These are phyloP conservation scores for Thera britannica DNA, from an alignment of 2,888 invertebrate species.

Conservation along the genomic window DNA sequence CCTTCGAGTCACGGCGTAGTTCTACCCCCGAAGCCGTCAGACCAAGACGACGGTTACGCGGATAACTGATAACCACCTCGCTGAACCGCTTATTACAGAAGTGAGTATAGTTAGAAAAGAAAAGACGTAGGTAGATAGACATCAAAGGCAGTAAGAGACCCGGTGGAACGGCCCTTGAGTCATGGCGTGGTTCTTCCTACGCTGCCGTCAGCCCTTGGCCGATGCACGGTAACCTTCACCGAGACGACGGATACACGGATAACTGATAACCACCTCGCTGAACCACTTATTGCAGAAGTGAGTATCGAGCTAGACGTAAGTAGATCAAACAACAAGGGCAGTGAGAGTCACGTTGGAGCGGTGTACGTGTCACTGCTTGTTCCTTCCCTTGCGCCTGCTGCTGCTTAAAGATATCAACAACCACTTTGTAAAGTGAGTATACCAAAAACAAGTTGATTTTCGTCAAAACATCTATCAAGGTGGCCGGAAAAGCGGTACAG, in stretches of 20 bases:
- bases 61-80: conserved; percentile 95
- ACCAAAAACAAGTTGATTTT: neutral
- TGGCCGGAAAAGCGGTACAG: no score
- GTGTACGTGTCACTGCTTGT: conserved; percentile 67
- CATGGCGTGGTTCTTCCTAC: conserved; percentile 90
- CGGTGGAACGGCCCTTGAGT: conserved; percentile 88
- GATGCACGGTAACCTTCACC: conserved; percentile 96
- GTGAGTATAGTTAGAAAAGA: conserved; percentile 75
- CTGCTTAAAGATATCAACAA: conserved; percentile 92
- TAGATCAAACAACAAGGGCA: neutral
- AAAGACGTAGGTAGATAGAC: neutral
- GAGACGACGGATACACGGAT: conserved; percentile 97
- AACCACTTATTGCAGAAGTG: conserved; percentile 95
- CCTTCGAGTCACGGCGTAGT: conserved; percentile 85
- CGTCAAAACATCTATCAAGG: neutral
- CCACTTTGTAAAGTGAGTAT: conserved; percentile 86
- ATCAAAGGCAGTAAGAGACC: conserved; percentile 77
- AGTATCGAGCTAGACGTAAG: conserved; percentile 44
- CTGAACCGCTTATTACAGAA: conserved; percentile 94
- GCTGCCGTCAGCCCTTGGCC: conserved; percentile 92
- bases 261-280: conserved; percentile 95
- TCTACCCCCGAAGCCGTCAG: conserved; percentile 89
- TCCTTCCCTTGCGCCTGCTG: conserved; percentile 87
- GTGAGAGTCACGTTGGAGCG: conserved; percentile 89
- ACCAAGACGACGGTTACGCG: conserved; percentile 97